Evolutionary conservation across 2,113 vertebrate species (phyloP).

Genomic region (Hiodon alosoides): DNA sequence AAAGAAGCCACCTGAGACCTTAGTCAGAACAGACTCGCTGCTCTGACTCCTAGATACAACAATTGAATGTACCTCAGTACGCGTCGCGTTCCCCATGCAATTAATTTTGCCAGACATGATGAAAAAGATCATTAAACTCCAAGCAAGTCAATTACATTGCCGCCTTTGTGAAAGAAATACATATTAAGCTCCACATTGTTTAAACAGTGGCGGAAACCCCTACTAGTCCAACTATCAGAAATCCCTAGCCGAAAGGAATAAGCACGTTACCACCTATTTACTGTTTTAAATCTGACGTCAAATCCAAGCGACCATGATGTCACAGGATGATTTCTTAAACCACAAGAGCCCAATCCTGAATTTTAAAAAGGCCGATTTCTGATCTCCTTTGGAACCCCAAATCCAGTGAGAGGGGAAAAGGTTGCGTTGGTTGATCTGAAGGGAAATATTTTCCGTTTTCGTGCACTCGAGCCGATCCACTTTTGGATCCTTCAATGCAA

Average conservation of each 20-base stretch:
- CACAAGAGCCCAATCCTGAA: too few species aligned
- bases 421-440: too few species aligned
- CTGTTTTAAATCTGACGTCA: neutral
- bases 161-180: slow-evolving; percentile 12
- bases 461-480: too few species aligned
- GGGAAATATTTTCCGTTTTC: too few species aligned
- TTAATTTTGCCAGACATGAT: slow-evolving; percentile 20
- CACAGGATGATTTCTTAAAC: too few species aligned
- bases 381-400: too few species aligned
- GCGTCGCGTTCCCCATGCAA: slow-evolving; percentile 10
- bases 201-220: slow-evolving; percentile 5
- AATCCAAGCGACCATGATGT: too few species aligned
- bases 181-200: slow-evolving; percentile 13
- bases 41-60: slow-evolving; percentile 9
- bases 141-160: slow-evolving; percentile 27
- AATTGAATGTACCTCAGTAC: neutral
- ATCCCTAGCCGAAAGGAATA: neutral
- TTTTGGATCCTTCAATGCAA: too few species aligned
- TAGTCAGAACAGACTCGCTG: neutral
- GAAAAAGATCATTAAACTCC: slow-evolving; percentile 29
- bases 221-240: neutral
- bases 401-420: too few species aligned
- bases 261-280: neutral
- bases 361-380: too few species aligned
- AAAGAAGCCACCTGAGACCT: slow-evolving; percentile 14